Evolutionary conservation across 1,140 invertebrate genomes (phyloP).

Genomic region (Formica selysi): DNA sequence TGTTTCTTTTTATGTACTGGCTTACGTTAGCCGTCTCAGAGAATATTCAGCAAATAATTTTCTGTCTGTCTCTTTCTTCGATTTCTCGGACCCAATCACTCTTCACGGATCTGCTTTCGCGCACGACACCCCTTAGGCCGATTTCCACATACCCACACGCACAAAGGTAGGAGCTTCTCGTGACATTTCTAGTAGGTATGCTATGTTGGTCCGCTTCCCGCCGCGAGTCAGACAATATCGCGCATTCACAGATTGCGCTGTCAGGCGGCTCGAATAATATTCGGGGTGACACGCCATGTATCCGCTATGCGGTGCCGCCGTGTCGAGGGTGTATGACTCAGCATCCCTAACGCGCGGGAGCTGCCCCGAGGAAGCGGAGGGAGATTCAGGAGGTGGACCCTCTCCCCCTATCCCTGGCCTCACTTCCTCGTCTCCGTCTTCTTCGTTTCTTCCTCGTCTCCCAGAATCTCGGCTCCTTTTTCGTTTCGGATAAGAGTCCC

Average conservation of each 20-base stretch:
- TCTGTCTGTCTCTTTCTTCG: not conserved
- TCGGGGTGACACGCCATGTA: conserved; percentile 81
- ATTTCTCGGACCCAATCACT: not conserved
- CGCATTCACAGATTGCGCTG: conserved; percentile 84
- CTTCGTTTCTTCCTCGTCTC: conserved; percentile 27
- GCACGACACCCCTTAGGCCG: not conserved
- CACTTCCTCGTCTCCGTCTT: conserved; percentile 14
- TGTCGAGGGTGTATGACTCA: conserved; percentile 79
- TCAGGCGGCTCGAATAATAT: conserved; percentile 84
- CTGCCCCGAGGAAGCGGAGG: conserved; percentile 18
- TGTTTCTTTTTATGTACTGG: not conserved
- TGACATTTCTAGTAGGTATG: conserved; percentile 76
- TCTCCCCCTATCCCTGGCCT: not conserved
- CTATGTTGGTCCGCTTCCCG: conserved; percentile 72
- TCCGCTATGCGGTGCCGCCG: conserved; percentile 71
- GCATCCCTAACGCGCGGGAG: conserved; percentile 77
- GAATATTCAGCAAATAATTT: not conserved
- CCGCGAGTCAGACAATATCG: conserved; percentile 79
- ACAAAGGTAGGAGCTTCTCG: conserved; percentile 60
- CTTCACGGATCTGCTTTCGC: not conserved
- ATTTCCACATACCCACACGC: not conserved
- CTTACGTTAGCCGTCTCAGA: not conserved
- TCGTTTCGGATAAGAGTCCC: conserved; percentile 56
- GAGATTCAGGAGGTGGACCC: conserved; percentile 37
- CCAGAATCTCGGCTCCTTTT: conserved; percentile 60